These are phyloP conservation scores for Lacerta agilis DNA, from an alignment of 2,797 vertebrate genomes.

Conservation along the genomic window DNA sequence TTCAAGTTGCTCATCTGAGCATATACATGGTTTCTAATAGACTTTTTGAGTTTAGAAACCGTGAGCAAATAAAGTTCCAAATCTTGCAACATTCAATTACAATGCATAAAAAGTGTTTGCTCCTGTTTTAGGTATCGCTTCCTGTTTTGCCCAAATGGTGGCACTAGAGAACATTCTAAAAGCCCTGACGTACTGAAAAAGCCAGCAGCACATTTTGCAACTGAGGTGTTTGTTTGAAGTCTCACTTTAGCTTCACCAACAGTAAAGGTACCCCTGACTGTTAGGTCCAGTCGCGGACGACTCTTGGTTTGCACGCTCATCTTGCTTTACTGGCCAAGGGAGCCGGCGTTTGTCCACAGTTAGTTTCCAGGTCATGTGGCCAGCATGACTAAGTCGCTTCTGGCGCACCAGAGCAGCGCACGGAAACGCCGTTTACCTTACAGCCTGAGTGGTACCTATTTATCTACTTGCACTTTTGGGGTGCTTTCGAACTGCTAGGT, in stretches of 20 bases:
- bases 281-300: too few species aligned
- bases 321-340: too few species aligned
- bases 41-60: slow-evolving; percentile 46
- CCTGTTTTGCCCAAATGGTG: slow-evolving; percentile 48
- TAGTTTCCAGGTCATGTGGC: too few species aligned
- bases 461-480: too few species aligned
- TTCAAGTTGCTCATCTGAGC: slow-evolving; percentile 43
- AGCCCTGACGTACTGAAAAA: background rate
- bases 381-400: too few species aligned
- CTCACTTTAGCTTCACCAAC: background rate
- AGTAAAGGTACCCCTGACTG: too few species aligned
- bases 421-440: too few species aligned
- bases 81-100: slow-evolving; percentile 22
- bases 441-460: too few species aligned
- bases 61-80: slow-evolving; percentile 42
- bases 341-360: too few species aligned
- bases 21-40: slow-evolving; percentile 49
- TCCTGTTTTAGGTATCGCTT: background rate
- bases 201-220: background rate
- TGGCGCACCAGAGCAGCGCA: too few species aligned
- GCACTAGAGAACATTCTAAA: slow-evolving; percentile 51
- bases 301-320: too few species aligned
- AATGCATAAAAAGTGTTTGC: slow-evolving; percentile 21
- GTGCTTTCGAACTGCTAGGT: too few species aligned
- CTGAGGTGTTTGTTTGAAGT: background rate